Base-by-base conservation (phyloP, 1,140 invertebrate species). In the Aricia agestis region DNA sequence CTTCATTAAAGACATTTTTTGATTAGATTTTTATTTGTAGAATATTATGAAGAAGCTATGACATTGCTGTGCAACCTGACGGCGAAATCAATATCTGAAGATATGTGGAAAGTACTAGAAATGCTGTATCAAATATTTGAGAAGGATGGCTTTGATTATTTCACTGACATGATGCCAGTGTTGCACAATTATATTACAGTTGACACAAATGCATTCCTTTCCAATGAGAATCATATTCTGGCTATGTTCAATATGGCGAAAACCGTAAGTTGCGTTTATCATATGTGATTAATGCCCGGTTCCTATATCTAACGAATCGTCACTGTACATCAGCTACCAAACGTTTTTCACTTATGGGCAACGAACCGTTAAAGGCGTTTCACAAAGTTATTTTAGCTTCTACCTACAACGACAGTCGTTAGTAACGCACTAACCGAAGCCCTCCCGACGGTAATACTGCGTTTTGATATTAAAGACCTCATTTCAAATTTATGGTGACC, bases 111-210 rank as follows among this genome's bases (percentile, higher is more conserved):
- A 85, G 96, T 99, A 59, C 95, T 99, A 74, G 97, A 98, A 84
- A 93, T 98, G 74, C 80, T 91, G 73, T 91, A 92, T 70, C 85
- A 94, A 90, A 93, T 98, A 70, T 99, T 99, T 82, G 95, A 98
- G 88, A 97, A 98, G 82, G 97, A 99, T 90, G 98, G 97, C 31
- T 95, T 96, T 71, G 98, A 99, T 87, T 99, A 99, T 92, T 99
- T 99, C 85, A 97, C 96, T 61, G 99, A 99, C 79, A 99, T 99
- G 96, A 99, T 99, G 98, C 98, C 98, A 42, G 96, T 97, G 1
- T 93, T 99, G 15, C 98, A 99, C 87, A 99, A 99, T 92, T 99
- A 99, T 86, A 95, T 99, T 32, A 99, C 98, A 1, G 96, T 99
- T 10, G 98, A 99, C 89, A 98, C 98, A 6, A 94, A 95, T 59